These are phyloP conservation scores for Oconnorella tubifera DNA, from an alignment of 2,888 invertebrate species.

Conservation along the genomic window DNA sequence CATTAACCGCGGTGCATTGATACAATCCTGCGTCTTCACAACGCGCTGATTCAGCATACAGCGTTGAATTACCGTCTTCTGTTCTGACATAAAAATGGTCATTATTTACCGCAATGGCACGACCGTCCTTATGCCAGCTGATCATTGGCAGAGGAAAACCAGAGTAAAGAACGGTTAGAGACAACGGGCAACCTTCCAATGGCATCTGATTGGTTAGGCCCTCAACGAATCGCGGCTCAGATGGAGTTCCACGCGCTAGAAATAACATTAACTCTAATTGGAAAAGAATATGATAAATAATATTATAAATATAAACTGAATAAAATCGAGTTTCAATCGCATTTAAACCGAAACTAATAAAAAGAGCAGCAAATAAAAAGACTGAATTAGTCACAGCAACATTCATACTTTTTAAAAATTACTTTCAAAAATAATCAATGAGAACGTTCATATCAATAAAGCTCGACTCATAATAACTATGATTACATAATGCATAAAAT, in stretches of 20 bases:
- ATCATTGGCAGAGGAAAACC: slow-evolving; percentile 90
- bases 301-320: too few species aligned
- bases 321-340: too few species aligned
- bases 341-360: too few species aligned
- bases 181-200: slow-evolving; percentile 88
- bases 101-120: slow-evolving; percentile 44
- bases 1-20: slow-evolving; percentile 96
- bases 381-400: too few species aligned
- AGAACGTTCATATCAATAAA: too few species aligned
- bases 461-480: too few species aligned
- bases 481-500: too few species aligned
- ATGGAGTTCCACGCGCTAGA: slow-evolving; percentile 70
- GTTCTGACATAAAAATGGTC: slow-evolving; percentile 40
- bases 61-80: slow-evolving; percentile 61
- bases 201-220: slow-evolving; percentile 86
- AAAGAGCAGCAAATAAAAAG: too few species aligned
- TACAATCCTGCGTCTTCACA: slow-evolving; percentile 93
- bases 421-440: too few species aligned
- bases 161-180: slow-evolving; percentile 81
- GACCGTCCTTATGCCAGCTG: slow-evolving; percentile 95
- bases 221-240: slow-evolving; percentile 94
- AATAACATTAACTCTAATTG: background rate
- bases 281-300: too few species aligned
- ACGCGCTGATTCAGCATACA: slow-evolving; percentile 82
- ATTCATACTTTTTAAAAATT: too few species aligned